phyloP scores from a whole-genome alignment of 2,113 vertebrate genomes.

The Calidris pygmaea region DNA sequence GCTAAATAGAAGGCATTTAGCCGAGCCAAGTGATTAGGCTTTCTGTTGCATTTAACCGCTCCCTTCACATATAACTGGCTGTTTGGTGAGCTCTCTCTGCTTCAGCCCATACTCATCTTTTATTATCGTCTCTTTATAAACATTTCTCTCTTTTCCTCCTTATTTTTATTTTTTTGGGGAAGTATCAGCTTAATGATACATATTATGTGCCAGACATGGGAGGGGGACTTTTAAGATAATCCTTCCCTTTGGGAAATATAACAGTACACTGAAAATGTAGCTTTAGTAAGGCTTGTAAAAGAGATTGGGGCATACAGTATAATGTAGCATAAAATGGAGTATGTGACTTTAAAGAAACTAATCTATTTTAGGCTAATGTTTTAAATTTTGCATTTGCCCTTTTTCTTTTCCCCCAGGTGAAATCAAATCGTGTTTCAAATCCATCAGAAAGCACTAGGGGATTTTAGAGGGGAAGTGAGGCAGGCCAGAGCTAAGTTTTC shows the following conservation, averaged over 20 bases:
- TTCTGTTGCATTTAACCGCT: constrained; percentile 3
- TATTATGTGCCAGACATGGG: background rate
- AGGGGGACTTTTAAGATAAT: background rate
- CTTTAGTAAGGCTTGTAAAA: constrained; percentile 50
- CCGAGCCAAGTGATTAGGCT: background rate
- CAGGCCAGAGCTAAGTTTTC: constrained; percentile 15
- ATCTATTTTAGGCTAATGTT: constrained; percentile 58
- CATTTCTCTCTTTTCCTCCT: background rate
- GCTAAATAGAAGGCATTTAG: constrained; percentile 51
- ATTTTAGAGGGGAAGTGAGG: constrained; percentile 28
- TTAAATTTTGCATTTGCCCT: constrained; percentile 39
- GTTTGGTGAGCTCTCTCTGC: background rate
- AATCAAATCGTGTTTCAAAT: constrained; percentile 33
- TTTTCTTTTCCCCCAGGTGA: constrained; percentile 17
- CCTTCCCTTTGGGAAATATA: constrained; percentile 53
- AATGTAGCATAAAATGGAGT: constrained; percentile 67
- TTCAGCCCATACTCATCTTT: background rate
- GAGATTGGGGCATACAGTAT: constrained; percentile 67
- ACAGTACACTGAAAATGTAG: background rate
- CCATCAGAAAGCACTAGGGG: background rate
- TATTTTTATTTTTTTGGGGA: background rate
- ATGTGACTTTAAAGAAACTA: constrained; percentile 52
- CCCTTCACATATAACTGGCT: background rate
- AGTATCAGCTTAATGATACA: background rate
- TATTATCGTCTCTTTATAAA: background rate